Evolutionary conservation across 1,140 invertebrate species (phyloP).

Genomic region (Zaprionus lachaisei): DNA sequence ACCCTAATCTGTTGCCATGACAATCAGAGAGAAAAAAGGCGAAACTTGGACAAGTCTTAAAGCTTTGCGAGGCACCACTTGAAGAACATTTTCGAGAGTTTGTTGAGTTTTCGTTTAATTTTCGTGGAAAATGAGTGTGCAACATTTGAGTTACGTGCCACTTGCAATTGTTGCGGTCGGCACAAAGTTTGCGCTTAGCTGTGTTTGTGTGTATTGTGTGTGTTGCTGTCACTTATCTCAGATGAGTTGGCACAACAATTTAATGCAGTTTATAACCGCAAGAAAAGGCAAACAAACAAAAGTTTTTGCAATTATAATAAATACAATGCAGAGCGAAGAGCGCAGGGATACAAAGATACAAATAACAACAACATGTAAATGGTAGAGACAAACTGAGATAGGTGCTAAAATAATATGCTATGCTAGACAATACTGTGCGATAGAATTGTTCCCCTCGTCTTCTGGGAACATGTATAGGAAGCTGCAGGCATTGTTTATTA

Average conservation of each 20-base stretch:
- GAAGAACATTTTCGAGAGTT: conserved; percentile 32
- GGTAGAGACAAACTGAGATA: not conserved
- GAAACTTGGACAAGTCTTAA: conserved; percentile 23
- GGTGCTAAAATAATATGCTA: not conserved
- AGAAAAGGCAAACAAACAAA: conserved; percentile 8
- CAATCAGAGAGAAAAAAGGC: not conserved
- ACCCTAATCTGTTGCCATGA: not conserved
- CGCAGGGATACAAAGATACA: not conserved
- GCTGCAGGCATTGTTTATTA: conserved; percentile 22
- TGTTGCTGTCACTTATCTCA: conserved; percentile 30
- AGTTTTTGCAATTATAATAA: conserved; percentile 38
- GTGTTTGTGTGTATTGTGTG: not conserved
- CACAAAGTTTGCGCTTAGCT: not conserved
- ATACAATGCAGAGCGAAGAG: conserved; percentile 6
- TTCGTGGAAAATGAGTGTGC: conserved; percentile 25
- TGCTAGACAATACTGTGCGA: conserved; percentile 1
- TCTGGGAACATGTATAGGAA: conserved; percentile 25
- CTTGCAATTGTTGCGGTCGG: conserved; percentile 16
- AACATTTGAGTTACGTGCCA: conserved; percentile 22
- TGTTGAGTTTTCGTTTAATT: conserved; percentile 33
- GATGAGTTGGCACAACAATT: conserved; percentile 42
- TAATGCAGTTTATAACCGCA: conserved; percentile 19
- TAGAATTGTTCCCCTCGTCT: not conserved
- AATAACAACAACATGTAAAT: conserved; percentile 11
- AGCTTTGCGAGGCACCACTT: conserved; percentile 21